A percentile compares a stretch with the other conserved stretches of the same genome.
Conservation (phyloP, 2,797 vertebrate species). For the Myotis vivesi region DNA sequence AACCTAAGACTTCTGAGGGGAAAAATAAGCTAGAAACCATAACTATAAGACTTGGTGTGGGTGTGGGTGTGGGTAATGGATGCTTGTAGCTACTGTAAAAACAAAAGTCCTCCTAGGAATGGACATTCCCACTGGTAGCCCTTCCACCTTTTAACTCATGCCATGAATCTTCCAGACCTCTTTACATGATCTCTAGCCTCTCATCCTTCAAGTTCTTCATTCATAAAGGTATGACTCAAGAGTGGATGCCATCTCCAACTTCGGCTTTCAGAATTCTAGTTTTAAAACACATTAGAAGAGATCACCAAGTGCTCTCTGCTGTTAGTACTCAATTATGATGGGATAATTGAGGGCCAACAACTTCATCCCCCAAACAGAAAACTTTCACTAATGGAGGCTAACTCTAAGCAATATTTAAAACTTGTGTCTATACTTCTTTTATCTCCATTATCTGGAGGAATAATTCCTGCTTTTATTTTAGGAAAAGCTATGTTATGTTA, state of each 20-base stretch:
- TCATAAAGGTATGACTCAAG: not conserved
- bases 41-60: not conserved
- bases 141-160: not conserved
- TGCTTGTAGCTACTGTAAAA: not conserved
- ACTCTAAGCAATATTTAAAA: slow-evolving; percentile 30
- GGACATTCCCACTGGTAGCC: not conserved
- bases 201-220: not conserved
- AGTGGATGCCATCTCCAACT: not conserved
- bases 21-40: not conserved
- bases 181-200: not conserved
- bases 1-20: not conserved
- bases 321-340: not conserved
- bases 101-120: not conserved
- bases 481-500: not conserved
- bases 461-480: not conserved
- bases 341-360: not conserved
- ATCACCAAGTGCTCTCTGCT: not conserved
- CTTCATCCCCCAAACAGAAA: not conserved
- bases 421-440: not conserved
- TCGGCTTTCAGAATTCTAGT: not conserved
- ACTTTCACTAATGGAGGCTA: not conserved
- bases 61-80: not conserved
- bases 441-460: not conserved
- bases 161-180: not conserved
- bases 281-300: slow-evolving; percentile 28